Conservation (phyloP, 1,140 invertebrate genomes). For the Micrasema minimum region DNA sequence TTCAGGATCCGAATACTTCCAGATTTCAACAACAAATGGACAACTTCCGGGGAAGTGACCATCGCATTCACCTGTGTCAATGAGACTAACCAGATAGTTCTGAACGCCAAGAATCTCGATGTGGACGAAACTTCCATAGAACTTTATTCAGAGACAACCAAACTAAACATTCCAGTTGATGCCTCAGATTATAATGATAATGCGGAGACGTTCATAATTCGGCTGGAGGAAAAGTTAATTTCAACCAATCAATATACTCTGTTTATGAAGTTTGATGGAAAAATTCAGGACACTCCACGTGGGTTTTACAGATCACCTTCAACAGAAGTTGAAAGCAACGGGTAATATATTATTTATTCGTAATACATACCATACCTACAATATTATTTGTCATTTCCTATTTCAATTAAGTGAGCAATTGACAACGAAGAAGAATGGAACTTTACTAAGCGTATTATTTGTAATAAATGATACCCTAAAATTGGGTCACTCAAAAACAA, state of each 20-base stretch:
- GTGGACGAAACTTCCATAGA: constrained; percentile 21
- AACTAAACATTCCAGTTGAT: too few relatives aligned
- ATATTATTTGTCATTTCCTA: too few relatives aligned
- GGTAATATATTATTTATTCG: too few relatives aligned
- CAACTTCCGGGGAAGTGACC: constrained; percentile 31
- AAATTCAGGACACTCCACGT: constrained; percentile 27
- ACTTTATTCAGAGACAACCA: not conserved
- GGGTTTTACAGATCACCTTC: constrained; percentile 45
- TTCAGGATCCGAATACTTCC: constrained; percentile 41
- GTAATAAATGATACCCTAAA: too few relatives aligned
- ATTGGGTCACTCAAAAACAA: too few relatives aligned
- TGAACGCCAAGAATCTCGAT: constrained; percentile 41
- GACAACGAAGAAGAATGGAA: too few relatives aligned
- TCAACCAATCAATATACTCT: constrained; percentile 17
- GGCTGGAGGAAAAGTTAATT: constrained; percentile 15
- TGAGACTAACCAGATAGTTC: constrained; percentile 30
- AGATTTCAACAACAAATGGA: constrained; percentile 23
- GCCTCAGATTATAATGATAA: constrained; percentile 8
- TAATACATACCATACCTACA: too few relatives aligned
- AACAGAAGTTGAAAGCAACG: too few relatives aligned
- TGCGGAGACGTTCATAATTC: constrained; percentile 24
- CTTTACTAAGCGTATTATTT: too few relatives aligned
- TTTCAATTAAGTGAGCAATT: too few relatives aligned
- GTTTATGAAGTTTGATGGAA: constrained; percentile 33
- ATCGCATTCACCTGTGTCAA: constrained; percentile 37